phyloP scores from a whole-genome alignment of 2,888 invertebrate genomes.

The Caenorhabditis virilis region DNA sequence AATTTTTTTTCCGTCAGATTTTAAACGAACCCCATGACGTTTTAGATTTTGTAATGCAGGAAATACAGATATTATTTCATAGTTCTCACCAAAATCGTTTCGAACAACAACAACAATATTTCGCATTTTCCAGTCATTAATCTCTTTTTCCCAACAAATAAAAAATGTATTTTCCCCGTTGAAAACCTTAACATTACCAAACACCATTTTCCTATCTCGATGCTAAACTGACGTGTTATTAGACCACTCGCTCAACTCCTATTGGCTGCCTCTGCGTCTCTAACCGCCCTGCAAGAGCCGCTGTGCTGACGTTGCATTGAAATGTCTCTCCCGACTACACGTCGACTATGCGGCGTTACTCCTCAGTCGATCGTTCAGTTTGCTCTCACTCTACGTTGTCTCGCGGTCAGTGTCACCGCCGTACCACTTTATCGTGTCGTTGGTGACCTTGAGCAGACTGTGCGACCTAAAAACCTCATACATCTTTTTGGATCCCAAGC shows the following conservation, averaged over 20 bases:
- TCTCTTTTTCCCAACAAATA: too few relatives aligned
- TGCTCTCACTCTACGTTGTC: constrained; percentile 17
- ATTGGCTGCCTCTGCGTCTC: constrained; percentile 35
- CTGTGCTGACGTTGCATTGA: constrained; percentile 34
- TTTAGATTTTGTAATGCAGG: too few relatives aligned
- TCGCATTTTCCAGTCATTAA: too few relatives aligned
- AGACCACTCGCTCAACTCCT: constrained; percentile 18
- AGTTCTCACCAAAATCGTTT: too few relatives aligned
- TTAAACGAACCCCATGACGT: too few relatives aligned
- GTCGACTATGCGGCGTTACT: constrained; percentile 19
- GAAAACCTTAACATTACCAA: too few relatives aligned
- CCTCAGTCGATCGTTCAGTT: constrained; percentile 5
- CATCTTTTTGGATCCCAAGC: constrained; percentile 16
- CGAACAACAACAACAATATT: too few relatives aligned
- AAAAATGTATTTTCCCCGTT: too few relatives aligned
- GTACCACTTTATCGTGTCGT: constrained; percentile 25
- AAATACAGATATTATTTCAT: too few relatives aligned
- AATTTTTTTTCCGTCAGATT: too few relatives aligned
- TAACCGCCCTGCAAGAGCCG: constrained; percentile 6
- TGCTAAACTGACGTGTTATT: constrained; percentile 24
- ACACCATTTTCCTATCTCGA: not conserved
- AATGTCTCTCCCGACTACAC: constrained; percentile 17
- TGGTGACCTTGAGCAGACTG: constrained; percentile 15
- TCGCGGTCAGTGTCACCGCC: constrained; percentile 13
- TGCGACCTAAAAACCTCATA: constrained; percentile 16